Evolutionary conservation across 1,140 invertebrate species (phyloP).

Genomic region (Manduca sexta): DNA sequence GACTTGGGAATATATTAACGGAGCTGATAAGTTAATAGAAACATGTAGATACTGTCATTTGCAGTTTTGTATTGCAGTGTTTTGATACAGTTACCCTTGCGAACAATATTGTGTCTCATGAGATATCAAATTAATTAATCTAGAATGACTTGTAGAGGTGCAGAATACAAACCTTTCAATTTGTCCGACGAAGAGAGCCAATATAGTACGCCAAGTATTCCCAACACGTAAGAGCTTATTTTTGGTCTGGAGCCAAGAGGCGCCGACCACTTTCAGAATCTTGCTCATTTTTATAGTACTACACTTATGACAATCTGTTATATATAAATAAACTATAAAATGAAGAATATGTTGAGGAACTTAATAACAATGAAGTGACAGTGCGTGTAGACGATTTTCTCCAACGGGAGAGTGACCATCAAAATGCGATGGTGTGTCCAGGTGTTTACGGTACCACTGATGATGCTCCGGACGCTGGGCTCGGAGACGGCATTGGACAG

Average conservation of each 20-base stretch:
- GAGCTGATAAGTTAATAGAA: no score
- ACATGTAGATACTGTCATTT: no score
- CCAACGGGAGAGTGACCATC: constrained; percentile 59
- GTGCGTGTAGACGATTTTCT: constrained; percentile 62
- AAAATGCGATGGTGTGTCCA: constrained; percentile 35
- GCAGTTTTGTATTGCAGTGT: no score
- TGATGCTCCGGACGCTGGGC: constrained; percentile 25
- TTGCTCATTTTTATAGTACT: constrained; percentile 51
- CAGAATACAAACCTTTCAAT: constrained; percentile 76
- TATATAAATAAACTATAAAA: constrained; percentile 64
- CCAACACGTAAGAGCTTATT: constrained; percentile 80
- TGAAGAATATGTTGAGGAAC: constrained; percentile 69
- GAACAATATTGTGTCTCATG: no score
- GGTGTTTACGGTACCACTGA: constrained; percentile 35
- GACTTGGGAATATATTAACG: no score
- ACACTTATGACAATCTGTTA: constrained; percentile 24
- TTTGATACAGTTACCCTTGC: no score
- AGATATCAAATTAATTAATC: no score
- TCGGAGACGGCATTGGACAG: constrained; percentile 45
- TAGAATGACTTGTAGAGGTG: no score
- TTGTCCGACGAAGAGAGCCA: constrained; percentile 79
- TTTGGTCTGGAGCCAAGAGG: constrained; percentile 84
- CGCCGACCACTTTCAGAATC: constrained; percentile 85
- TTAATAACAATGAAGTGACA: constrained; percentile 74
- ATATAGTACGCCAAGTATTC: constrained; percentile 76